Evolutionary conservation across 2,888 invertebrate species (phyloP).

Genomic region (Hyppa rectilinea): DNA sequence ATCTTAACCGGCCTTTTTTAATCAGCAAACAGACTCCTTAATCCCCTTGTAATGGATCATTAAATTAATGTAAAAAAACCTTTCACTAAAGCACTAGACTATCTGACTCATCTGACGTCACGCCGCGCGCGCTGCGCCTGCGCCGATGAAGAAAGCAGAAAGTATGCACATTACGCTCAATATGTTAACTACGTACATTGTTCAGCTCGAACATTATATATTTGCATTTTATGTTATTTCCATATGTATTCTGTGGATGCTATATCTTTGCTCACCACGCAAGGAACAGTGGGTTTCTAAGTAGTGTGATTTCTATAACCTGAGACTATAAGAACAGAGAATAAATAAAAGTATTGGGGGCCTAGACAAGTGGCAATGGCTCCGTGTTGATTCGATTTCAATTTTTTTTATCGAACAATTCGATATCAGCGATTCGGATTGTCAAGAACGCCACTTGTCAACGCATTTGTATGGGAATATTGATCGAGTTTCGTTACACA

Average conservation of each 20-base stretch:
- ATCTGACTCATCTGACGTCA: slow-evolving; percentile 56
- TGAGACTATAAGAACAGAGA: background rate
- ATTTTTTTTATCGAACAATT: no score
- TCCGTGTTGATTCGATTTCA: no score
- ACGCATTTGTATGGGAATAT: no score
- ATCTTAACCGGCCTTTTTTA: background rate
- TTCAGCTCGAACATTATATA: slow-evolving; percentile 31
- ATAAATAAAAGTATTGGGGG: no score
- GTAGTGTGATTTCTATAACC: slow-evolving; percentile 1
- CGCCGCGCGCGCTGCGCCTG: slow-evolving; percentile 38
- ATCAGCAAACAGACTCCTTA: background rate
- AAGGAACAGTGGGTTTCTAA: slow-evolving; percentile 13
- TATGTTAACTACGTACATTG: slow-evolving; percentile 58
- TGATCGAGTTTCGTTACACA: no score
- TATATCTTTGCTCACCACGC: slow-evolving; percentile 47
- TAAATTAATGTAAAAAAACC: slow-evolving; percentile 36
- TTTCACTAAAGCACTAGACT: slow-evolving; percentile 57
- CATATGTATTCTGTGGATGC: slow-evolving; percentile 19
- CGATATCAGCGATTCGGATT: no score
- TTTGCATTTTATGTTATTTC: slow-evolving; percentile 57
- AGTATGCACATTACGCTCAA: slow-evolving; percentile 55
- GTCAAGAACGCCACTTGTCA: no score
- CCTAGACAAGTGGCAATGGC: no score
- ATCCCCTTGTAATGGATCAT: slow-evolving; percentile 36
- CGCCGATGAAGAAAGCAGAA: slow-evolving; percentile 66